A percentile compares a stretch with the other conserved stretches of the same genome.
These are phyloP conservation scores for Poecilobothrus nobilitatus DNA, from an alignment of 2,888 invertebrate species.

Conservation along the genomic window DNA sequence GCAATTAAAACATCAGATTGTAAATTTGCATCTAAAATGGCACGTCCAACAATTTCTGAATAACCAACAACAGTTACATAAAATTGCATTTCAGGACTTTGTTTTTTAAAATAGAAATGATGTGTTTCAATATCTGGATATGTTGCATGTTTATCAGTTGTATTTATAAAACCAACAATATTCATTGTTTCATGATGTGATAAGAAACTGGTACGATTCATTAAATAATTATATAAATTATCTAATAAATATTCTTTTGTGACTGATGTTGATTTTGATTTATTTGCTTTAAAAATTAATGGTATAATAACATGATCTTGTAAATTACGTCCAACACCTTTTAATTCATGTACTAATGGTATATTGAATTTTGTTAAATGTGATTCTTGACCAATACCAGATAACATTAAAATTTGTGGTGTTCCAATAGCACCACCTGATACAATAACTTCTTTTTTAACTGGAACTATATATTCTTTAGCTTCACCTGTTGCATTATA, in stretches of 20 bases:
- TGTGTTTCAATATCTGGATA: conserved; percentile 54
- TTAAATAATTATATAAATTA: conserved; percentile 43
- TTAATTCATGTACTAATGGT: conserved; percentile 27
- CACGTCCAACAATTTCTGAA: conserved; percentile 34
- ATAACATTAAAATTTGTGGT: conserved; percentile 37
- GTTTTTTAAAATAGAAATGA: conserved; percentile 44
- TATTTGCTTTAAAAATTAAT: conserved; percentile 40
- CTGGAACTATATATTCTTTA: conserved; percentile 25
- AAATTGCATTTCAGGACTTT: conserved; percentile 36
- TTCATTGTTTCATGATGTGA: conserved; percentile 39
- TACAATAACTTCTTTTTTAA: conserved; percentile 33
- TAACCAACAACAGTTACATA: conserved; percentile 37
- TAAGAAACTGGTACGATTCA: conserved; percentile 46
- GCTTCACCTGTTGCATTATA: conserved; percentile 48
- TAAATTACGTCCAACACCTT: conserved; percentile 59
- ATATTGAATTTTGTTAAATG: conserved; percentile 29
- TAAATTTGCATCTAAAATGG: conserved; percentile 36
- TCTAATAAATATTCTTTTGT: conserved; percentile 33
- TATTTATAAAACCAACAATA: conserved; percentile 50
- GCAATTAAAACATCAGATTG: conserved; percentile 35
- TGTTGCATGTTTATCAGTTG: conserved; percentile 39
- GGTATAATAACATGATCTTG: conserved; percentile 66
- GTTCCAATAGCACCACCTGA: conserved; percentile 38
- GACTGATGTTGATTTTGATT: conserved; percentile 24
- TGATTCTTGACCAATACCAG: conserved; percentile 35